A percentile compares a stretch with the other conserved stretches of the same genome.
Conservation (phyloP, 2,888 invertebrate species). For the Plebejus anna region DNA sequence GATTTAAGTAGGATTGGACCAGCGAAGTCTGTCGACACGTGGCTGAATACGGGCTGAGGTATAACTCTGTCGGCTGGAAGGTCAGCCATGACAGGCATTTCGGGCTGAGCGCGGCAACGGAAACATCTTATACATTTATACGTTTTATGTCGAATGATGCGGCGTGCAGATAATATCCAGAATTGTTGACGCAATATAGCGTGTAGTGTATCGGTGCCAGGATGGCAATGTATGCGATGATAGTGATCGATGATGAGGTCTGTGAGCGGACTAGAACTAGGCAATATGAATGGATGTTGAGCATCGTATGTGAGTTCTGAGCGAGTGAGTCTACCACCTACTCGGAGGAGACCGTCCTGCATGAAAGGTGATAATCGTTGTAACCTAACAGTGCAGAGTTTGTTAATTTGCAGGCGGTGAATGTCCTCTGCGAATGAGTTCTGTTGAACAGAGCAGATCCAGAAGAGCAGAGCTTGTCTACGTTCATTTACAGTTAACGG, state of each 20-base stretch:
- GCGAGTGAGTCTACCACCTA: constrained; percentile 12
- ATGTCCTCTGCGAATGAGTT: constrained; percentile 19
- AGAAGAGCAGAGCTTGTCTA: not conserved
- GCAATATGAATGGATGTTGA: constrained; percentile 26
- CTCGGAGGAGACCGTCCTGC: not conserved
- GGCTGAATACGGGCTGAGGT: too few relatives aligned
- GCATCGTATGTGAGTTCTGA: not conserved
- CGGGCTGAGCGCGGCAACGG: too few relatives aligned
- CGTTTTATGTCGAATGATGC: constrained; percentile 21
- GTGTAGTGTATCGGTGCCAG: constrained; percentile 20
- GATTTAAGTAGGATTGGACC: too few relatives aligned
- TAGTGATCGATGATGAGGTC: constrained; percentile 25
- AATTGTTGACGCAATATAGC: constrained; percentile 25
- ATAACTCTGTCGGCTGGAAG: too few relatives aligned
- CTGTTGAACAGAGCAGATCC: not conserved
- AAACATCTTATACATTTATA: not conserved
- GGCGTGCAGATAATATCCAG: constrained; percentile 24
- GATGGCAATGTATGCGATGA: constrained; percentile 21
- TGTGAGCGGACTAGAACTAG: constrained; percentile 9
- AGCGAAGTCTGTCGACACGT: too few relatives aligned
- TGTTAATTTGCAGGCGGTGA: not conserved
- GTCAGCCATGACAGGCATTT: too few relatives aligned
- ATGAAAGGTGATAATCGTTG: not conserved
- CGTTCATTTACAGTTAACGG: not conserved
- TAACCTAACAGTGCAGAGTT: not conserved